Base-by-base conservation (phyloP, 2,888 invertebrate species). In the Harpagoxenus sublaevis region DNA sequence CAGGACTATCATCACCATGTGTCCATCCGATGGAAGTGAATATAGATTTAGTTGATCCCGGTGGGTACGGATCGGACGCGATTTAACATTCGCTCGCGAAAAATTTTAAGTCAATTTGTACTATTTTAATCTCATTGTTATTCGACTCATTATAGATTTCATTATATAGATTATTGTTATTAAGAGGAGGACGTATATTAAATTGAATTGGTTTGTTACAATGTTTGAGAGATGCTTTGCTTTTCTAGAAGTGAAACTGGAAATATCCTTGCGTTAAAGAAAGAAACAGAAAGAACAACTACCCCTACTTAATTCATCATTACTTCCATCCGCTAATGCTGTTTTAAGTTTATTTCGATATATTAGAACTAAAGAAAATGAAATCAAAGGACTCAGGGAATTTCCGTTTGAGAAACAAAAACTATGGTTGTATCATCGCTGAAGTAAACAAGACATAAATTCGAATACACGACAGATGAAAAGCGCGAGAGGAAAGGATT, bases 11-110 rank as follows among this genome's bases (percentile, higher is more conserved):
- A n/a, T 51, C 87, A 79, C 84, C 86, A 53, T 63, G 74, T 74
- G 83, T 66, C 83, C 84, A 83, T 31, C 66, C 66, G 62, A 53
- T 79, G 75, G 86, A 85, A 71, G 82, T 89, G 86, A 88, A 89
- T 70, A 77, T 89, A 83, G 88, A 89, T 83, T 83, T 74, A 75
- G 65, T 86, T 68, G 62, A 70, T 63, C 53, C 84, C 63, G 84
- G 65, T 84, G 84, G 75, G 79, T 75, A 82, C 82, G 82, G 70
- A 62, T 73, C 60, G 73, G 73, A 48, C 39, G 79, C 42, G 42
- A 39, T 57, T 57, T 60, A 60, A 73, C 23, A 60, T n/a, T 48
- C 48, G 73, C 60, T 71, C 79, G 73, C 60, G 71, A 28, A 51
- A 57, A 35, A 57, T 79, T 81, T 81, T 81, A 81, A 81, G 79